A percentile compares a stretch with the other conserved stretches of the same genome.
Conservation (phyloP, 2,797 vertebrate species). For the Scolopax rusticola region DNA sequence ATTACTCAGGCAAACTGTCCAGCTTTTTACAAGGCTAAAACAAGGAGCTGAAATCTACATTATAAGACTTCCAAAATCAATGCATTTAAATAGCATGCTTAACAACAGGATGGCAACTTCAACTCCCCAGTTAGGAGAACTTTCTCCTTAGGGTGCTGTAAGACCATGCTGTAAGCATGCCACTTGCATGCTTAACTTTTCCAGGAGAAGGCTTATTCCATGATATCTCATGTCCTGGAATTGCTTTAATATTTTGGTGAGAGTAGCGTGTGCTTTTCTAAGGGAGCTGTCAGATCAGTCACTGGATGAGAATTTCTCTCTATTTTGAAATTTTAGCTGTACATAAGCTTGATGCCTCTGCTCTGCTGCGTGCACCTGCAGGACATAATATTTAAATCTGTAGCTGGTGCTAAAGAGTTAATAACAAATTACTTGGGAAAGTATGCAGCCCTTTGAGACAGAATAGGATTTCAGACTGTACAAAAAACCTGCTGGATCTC, state of each 20-base stretch:
- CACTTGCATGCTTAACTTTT: conserved; percentile 5
- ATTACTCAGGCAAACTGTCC: conserved; percentile 66
- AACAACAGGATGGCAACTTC: conserved; percentile 52
- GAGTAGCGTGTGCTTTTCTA: neutral
- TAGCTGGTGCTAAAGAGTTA: neutral
- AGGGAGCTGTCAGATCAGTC: neutral
- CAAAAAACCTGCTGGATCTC: neutral
- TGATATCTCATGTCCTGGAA: neutral
- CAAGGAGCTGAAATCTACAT: conserved; percentile 59
- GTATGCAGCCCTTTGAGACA: neutral
- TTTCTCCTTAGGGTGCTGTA: conserved; percentile 53
- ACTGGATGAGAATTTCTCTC: neutral
- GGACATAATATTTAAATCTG: neutral
- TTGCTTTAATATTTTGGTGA: conserved; percentile 8
- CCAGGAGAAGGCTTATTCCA: conserved; percentile 7
- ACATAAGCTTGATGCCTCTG: neutral
- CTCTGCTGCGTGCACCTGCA: neutral
- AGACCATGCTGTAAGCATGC: neutral
- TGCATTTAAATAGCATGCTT: conserved; percentile 80
- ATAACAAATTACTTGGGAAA: neutral
- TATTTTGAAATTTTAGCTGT: neutral
- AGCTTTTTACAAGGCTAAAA: conserved; percentile 51
- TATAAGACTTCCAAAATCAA: conserved; percentile 64
- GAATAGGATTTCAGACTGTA: neutral
- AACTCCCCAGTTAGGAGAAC: conserved; percentile 26